These are phyloP conservation scores for Sitophilus oryzae DNA, from an alignment of 1,140 invertebrate species.

Conservation along the genomic window DNA sequence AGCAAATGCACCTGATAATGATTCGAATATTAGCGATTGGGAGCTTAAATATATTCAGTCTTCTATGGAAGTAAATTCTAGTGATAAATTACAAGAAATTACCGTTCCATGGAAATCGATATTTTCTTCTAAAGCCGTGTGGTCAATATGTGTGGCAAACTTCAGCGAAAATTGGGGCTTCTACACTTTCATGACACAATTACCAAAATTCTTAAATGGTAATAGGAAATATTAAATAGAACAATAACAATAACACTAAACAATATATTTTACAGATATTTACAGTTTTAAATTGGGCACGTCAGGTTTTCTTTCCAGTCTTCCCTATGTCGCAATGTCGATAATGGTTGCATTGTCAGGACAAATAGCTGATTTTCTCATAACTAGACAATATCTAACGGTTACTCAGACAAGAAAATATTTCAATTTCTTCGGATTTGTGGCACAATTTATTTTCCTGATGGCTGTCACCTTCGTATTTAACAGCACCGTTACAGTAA, in stretches of 20 bases:
- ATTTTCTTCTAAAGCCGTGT: slow-evolving; percentile 67
- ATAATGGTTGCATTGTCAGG: slow-evolving; percentile 72
- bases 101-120: slow-evolving; percentile 70
- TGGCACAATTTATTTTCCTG: slow-evolving; percentile 81
- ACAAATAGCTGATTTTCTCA: slow-evolving; percentile 71
- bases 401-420: slow-evolving; percentile 68
- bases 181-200: slow-evolving; percentile 81
- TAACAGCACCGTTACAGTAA: slow-evolving; percentile 59
- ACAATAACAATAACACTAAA: too few relatives aligned
- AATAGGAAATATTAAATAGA: too few relatives aligned
- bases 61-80: slow-evolving; percentile 27
- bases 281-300: slow-evolving; percentile 65
- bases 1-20: slow-evolving; percentile 68
- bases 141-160: slow-evolving; percentile 72
- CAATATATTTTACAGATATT: slow-evolving; percentile 63
- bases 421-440: slow-evolving; percentile 73
- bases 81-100: slow-evolving; percentile 32
- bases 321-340: slow-evolving; percentile 84
- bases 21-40: slow-evolving; percentile 63
- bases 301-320: slow-evolving; percentile 72
- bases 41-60: slow-evolving; percentile 70
- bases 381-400: slow-evolving; percentile 56
- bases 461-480: slow-evolving; percentile 64
- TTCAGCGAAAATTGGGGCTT: slow-evolving; percentile 88
- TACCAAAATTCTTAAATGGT: slow-evolving; percentile 86